Conservation (phyloP, 2,113 vertebrate genomes). For the Centropristis striata region DNA sequence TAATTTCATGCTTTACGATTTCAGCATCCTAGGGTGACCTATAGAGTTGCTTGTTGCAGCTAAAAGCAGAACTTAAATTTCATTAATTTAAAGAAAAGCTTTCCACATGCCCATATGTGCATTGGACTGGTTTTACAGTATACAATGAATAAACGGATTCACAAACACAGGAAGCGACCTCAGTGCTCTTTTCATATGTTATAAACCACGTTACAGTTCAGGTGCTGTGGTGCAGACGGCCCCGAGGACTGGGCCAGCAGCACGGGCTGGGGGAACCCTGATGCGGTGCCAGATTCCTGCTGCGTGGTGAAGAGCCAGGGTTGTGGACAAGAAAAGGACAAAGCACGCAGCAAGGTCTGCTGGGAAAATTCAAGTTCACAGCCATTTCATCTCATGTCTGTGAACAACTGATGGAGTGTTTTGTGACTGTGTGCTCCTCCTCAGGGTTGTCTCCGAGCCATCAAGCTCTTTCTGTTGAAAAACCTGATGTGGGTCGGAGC, state of each 20-base stretch:
- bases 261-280: constrained; percentile 30
- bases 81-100: too few species aligned
- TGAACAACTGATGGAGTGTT: background rate
- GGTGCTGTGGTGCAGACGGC: constrained; percentile 57
- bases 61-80: too few species aligned
- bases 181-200: background rate
- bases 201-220: constrained; percentile 33
- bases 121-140: background rate
- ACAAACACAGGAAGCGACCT: background rate
- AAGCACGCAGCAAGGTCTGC: constrained; percentile 26
- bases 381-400: background rate
- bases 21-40: too few species aligned
- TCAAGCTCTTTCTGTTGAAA: constrained; percentile 26
- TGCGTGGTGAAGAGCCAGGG: background rate
- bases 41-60: too few species aligned
- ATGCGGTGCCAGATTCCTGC: constrained; percentile 57
- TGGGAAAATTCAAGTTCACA: constrained; percentile 9
- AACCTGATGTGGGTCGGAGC: constrained; percentile 49
- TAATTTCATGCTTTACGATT: too few species aligned
- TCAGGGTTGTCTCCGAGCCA: constrained; percentile 41
- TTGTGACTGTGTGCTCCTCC: background rate
- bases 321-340: constrained; percentile 38
- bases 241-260: constrained; percentile 49
- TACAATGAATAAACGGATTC: background rate
- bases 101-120: background rate